phyloP scores from a whole-genome alignment of 2,797 vertebrate species.

The Limnodromus scolopaceus region DNA sequence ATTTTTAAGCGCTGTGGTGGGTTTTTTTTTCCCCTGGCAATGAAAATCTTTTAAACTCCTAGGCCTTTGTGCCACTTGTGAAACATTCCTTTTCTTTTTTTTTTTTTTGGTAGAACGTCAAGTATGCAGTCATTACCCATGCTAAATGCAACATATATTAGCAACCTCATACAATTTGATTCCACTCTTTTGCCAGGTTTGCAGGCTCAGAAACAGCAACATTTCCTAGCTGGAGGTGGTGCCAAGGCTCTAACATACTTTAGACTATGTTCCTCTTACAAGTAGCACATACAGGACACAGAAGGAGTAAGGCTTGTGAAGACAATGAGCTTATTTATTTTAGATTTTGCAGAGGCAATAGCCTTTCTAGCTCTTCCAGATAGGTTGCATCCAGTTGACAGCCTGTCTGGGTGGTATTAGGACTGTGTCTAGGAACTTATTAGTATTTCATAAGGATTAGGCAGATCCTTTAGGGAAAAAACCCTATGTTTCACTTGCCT shows the following conservation, averaged over 20 bases:
- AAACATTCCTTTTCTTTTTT: not conserved
- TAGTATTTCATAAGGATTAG: not conserved
- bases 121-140: accelerated
- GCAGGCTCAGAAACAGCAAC: not conserved
- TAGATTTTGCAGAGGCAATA: not conserved
- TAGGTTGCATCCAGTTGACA: not conserved
- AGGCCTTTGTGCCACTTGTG: not conserved
- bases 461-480: not conserved
- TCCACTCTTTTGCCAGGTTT: not conserved
- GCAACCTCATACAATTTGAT: not conserved
- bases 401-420: not conserved
- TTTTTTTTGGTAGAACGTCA: not conserved
- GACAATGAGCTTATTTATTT: not conserved
- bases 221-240: not conserved
- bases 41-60: not conserved
- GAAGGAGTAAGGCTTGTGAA: not conserved
- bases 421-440: not conserved
- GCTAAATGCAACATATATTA: not conserved
- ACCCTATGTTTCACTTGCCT: accelerated
- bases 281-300: not conserved
- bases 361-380: not conserved
- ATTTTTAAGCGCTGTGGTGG: not conserved
- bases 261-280: not conserved
- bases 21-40: not conserved
- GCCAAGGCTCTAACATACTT: not conserved